Percentiles rank a stretch among this genome's conserved stretches.
Evolutionary conservation across 2,888 invertebrate species (phyloP).

Genomic region (Oscheius sp.): DNA sequence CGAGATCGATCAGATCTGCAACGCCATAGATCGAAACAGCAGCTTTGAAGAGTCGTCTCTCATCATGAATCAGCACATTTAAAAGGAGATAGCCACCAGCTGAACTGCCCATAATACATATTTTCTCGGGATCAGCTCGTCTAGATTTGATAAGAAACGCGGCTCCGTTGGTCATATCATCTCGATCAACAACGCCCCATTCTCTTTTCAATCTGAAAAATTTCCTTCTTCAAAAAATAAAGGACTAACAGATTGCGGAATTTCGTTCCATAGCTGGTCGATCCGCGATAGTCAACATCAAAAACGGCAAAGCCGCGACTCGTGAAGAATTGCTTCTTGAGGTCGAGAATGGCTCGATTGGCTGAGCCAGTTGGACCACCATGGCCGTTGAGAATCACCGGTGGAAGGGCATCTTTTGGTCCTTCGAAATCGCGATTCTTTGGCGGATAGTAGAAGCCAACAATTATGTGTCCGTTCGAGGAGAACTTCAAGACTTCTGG

Average conservation of each 20-base stretch:
- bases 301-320: constrained; percentile 71
- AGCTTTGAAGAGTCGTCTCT: constrained; percentile 72
- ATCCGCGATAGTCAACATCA: constrained; percentile 72
- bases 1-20: constrained; percentile 71
- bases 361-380: constrained; percentile 72
- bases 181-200: constrained; percentile 72
- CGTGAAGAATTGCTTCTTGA: constrained; percentile 69
- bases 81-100: constrained; percentile 59
- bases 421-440: constrained; percentile 70
- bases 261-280: constrained; percentile 71
- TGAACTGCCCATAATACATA: constrained; percentile 72
- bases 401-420: constrained; percentile 68
- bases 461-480: constrained; percentile 45
- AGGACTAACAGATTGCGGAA: constrained; percentile 69
- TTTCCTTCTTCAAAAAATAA: not conserved
- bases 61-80: constrained; percentile 46
- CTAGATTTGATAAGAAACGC: constrained; percentile 63
- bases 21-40: constrained; percentile 72
- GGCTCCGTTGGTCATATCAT: constrained; percentile 71
- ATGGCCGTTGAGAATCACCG: constrained; percentile 71
- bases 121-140: constrained; percentile 68
- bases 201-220: constrained; percentile 57
- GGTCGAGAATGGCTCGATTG: constrained; percentile 62
- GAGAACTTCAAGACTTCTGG: constrained; percentile 70
- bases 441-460: constrained; percentile 69